Conservation (phyloP, 1,140 invertebrate species). For the Zaprionus davidi region DNA sequence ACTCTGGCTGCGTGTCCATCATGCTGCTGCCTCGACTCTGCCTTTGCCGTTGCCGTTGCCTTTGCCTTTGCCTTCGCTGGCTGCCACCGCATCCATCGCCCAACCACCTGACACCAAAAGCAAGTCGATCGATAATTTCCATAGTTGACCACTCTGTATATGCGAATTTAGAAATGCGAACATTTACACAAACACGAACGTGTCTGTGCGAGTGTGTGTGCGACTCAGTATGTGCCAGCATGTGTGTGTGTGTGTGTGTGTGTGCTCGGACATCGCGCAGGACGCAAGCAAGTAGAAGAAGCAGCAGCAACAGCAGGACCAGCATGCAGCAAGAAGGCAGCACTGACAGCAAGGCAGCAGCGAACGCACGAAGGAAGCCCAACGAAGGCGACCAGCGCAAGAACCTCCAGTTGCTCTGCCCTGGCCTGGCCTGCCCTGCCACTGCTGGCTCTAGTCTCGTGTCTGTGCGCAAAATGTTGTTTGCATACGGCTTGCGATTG, state of each 20-base stretch:
- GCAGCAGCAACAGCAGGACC: constrained; percentile 48
- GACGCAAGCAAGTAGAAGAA: constrained; percentile 62
- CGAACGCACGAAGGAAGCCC: constrained; percentile 66
- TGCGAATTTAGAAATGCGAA: constrained; percentile 84
- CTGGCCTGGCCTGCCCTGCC: not conserved
- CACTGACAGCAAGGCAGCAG: constrained; percentile 22
- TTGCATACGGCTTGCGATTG: constrained; percentile 84
- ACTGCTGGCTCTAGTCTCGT: not conserved
- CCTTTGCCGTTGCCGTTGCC: constrained; percentile 44
- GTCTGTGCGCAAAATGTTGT: constrained; percentile 78
- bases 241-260: constrained; percentile 44
- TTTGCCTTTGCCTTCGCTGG: constrained; percentile 9
- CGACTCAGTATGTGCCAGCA: not conserved
- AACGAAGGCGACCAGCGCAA: constrained; percentile 74
- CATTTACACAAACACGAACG: constrained; percentile 75
- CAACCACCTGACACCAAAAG: constrained; percentile 83
- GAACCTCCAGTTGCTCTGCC: constrained; percentile 56
- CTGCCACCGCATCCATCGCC: constrained; percentile 77
- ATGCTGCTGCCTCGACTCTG: constrained; percentile 52
- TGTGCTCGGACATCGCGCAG: constrained; percentile 67
- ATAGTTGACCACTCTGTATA: constrained; percentile 84
- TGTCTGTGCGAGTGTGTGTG: constrained; percentile 28
- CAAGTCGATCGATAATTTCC: constrained; percentile 84
- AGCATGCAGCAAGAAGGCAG: constrained; percentile 63
- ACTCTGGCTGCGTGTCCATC: constrained; percentile 74